Evolutionary conservation across 2,888 invertebrate species (phyloP).

Genomic region (Limnephilus rhombicus): DNA sequence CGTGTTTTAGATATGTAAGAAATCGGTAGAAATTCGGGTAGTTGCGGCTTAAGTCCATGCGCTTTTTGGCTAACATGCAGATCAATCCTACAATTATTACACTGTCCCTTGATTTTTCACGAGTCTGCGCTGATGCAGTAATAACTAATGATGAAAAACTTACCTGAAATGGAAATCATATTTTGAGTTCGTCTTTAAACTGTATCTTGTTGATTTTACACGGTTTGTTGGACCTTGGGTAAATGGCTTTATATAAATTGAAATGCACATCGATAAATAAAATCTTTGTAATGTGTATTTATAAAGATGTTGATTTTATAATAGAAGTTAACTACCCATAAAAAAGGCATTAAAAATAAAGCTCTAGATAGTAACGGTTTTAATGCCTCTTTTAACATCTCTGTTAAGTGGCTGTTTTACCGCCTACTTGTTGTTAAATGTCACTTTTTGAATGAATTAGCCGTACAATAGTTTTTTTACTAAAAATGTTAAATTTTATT

Average conservation of each 20-base stretch:
- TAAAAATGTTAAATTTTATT: background rate
- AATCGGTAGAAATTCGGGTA: no score
- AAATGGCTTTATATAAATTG: background rate
- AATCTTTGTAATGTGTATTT: background rate
- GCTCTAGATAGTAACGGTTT: background rate
- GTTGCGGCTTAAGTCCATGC: no score
- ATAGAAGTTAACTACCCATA: slow-evolving; percentile 7
- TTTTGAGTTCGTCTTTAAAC: no score
- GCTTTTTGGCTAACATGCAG: no score
- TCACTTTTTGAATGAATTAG: background rate
- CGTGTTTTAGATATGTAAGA: no score
- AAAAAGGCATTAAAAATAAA: background rate
- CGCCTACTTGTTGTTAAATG: background rate
- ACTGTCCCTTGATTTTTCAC: no score
- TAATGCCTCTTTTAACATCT: slow-evolving; percentile 8
- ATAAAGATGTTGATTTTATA: background rate
- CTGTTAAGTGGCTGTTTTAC: background rate
- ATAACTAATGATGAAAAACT: background rate
- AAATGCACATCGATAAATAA: background rate
- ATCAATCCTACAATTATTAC: no score
- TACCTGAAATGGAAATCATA: no score
- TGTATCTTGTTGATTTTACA: no score
- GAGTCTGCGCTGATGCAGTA: background rate
- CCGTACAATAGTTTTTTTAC: background rate
- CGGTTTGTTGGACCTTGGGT: no score